Evolutionary conservation across 2,113 vertebrate genomes (phyloP), one percentile per base, ranked within the genome.

Genomic region (Tachysurus fulvidraco): DNA sequence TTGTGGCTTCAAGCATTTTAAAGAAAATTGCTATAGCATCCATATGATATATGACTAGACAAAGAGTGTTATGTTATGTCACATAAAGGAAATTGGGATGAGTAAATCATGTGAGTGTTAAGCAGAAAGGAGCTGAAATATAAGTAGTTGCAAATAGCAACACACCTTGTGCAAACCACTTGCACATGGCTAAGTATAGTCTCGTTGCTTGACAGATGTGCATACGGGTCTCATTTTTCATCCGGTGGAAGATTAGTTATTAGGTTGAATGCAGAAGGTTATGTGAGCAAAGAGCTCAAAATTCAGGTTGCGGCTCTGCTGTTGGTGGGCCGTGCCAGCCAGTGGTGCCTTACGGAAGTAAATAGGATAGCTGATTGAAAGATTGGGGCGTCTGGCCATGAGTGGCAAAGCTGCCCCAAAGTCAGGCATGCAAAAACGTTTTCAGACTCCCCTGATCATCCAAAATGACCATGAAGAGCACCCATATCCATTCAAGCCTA

Each of bases 351-450:
- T 92, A 91, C 92, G 17, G 90, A 92, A 92, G 90, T 92, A 93
- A 93, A 95, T 91, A 92, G 88, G 90, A 71, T 89, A 89, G 91
- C 89, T 92, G 93, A 93, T 91, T 93, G 94, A 94, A 92, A 94
- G 93, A 93, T 93, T 91, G 91, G 87, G 76, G 86, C 90, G 91
- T 92, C 91, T 93, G 89, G 83, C 87, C 85, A 83, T 91, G 91
- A 93, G 90, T 92, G 91, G 93, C 91, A 88, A 88, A 90, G 87
- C 81, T 84, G 88, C 88, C 54, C 28, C 85, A 1, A 90, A 90
- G 77, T 88, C 92, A 90, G 84, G 91, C 90, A 92, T 91, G 91
- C 92, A 92, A 91, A 91, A 85, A 90, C 88, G 88, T 81, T 85
- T 89, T 89, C 78, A 83, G 81, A 73, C 87, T 36, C 87, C 78